Evolutionary conservation across 2,888 invertebrate genomes (phyloP).

Genomic region (Gandaritis pyraliata): DNA sequence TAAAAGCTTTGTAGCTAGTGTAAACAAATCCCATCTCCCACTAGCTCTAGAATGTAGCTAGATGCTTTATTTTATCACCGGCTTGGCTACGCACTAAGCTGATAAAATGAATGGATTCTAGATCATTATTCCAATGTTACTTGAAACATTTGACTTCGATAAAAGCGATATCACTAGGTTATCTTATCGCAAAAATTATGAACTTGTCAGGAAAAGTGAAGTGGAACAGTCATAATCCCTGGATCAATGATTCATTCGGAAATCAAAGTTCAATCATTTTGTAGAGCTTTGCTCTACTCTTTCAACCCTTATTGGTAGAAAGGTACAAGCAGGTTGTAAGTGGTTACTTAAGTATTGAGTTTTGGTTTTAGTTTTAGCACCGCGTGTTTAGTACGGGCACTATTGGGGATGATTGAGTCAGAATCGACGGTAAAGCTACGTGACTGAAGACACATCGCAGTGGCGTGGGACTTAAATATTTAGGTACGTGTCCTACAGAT

Average conservation of each 20-base stretch:
- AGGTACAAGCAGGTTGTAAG: no score
- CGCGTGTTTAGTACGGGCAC: no score
- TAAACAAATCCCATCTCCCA: constrained; percentile 2
- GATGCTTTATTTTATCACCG: constrained; percentile 8
- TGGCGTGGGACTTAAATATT: no score
- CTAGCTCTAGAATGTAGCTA: background rate
- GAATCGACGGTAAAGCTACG: no score
- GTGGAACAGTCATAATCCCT: background rate
- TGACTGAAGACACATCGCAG: no score
- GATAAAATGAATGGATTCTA: constrained; percentile 4
- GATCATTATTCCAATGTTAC: constrained; percentile 10
- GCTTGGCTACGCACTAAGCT: background rate
- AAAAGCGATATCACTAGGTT: background rate
- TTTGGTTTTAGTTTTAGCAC: no score
- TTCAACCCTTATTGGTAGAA: background rate
- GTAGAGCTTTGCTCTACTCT: background rate
- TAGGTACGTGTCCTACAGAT: no score
- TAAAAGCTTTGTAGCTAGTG: background rate
- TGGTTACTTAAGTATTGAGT: no score
- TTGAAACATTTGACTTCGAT: background rate
- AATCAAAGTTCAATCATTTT: no score
- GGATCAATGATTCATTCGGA: background rate
- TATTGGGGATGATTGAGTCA: no score
- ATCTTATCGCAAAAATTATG: constrained; percentile 6
- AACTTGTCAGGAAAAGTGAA: background rate